Evolutionary conservation across 2,113 vertebrate species (phyloP).

Genomic region (Protomyctophum bolini): DNA sequence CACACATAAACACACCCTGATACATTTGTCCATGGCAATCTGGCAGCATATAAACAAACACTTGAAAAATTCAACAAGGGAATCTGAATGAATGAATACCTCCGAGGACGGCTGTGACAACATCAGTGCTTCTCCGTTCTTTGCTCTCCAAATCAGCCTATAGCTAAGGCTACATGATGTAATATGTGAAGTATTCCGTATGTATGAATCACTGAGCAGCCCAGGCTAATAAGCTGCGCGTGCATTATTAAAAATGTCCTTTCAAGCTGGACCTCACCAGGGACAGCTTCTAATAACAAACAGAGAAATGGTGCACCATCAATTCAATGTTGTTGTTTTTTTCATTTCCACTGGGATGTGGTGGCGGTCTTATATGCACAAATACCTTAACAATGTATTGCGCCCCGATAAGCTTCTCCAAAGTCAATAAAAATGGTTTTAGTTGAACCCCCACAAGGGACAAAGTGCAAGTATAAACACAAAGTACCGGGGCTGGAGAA

Average conservation of each 20-base stretch:
- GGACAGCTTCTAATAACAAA: conserved; percentile 37
- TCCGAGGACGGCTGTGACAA: conserved; percentile 7
- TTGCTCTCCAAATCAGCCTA: conserved; percentile 33
- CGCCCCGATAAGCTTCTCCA: conserved; percentile 55
- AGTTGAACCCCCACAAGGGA: conserved; percentile 55
- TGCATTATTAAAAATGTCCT: conserved; percentile 43
- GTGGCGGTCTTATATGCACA: conserved; percentile 44
- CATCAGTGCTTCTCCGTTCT: conserved; percentile 15
- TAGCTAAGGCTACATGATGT: conserved; percentile 10
- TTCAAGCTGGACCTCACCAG: conserved; percentile 25
- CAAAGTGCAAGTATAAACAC: conserved; percentile 61
- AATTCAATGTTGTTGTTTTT: conserved; percentile 7
- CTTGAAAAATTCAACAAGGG: conserved; percentile 70
- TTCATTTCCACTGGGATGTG: conserved; percentile 59
- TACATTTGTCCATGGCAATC: conserved; percentile 54
- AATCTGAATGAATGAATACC: conserved; percentile 70
- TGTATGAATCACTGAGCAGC: conserved; percentile 33
- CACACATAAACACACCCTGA: conserved; percentile 40
- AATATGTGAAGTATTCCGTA: conserved; percentile 14
- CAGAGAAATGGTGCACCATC: conserved; percentile 26
- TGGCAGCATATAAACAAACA: conserved; percentile 62
- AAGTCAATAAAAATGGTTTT: conserved; percentile 73
- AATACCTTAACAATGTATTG: conserved; percentile 58
- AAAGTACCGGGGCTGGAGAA: conserved; percentile 52
- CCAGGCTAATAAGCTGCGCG: background rate